Evolutionary conservation across 2,888 invertebrate species (phyloP), one percentile per base, ranked within the genome.

Genomic region (Elysia crispata): DNA sequence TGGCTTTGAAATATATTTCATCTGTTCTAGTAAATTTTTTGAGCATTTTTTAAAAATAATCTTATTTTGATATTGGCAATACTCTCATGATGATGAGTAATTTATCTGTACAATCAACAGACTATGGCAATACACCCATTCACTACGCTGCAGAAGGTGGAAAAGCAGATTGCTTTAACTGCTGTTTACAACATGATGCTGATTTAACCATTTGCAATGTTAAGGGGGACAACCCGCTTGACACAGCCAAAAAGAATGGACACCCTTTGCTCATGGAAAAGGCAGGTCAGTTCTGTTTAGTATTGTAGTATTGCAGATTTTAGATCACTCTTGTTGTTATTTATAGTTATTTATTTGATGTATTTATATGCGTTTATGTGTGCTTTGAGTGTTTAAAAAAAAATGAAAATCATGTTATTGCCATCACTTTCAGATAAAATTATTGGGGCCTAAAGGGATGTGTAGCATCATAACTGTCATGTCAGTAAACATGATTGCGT

Each of bases 101-200:
- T n/a, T n/a, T 41, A 3, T 41, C 11, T 11, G 41, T 41, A 11
- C 11, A 11, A 41, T 41, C 41, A 6, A 5, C 82, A 89, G 89
- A 87, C 79, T 86, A 85, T 85, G 91, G 90, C 6, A 90, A 90
- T 84, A 90, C 90, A 8, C 87, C 90, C 18, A 88, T 87, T 1
- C 92, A 92, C 79, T 89, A 87, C 82, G 91, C 91, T 1, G 87
- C 87, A 54, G 87, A 89, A 69, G 86, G 85, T 28, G 91, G 91
- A 0, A 87, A 87, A 54, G 89, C 90, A 11, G 87, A 88, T n/a
- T 91, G 90, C 81, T 87, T 91, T 57, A 91, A 90, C 84, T 92
- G 92, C 82, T 89, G 88, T 77, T 81, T 91, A 23, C 89, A 90
- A 64, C 91, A 92, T 83, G 89, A 87, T 66, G 91, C 88, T 0